Conservation (phyloP, 1,140 invertebrate genomes). For the Planococcus citri region DNA sequence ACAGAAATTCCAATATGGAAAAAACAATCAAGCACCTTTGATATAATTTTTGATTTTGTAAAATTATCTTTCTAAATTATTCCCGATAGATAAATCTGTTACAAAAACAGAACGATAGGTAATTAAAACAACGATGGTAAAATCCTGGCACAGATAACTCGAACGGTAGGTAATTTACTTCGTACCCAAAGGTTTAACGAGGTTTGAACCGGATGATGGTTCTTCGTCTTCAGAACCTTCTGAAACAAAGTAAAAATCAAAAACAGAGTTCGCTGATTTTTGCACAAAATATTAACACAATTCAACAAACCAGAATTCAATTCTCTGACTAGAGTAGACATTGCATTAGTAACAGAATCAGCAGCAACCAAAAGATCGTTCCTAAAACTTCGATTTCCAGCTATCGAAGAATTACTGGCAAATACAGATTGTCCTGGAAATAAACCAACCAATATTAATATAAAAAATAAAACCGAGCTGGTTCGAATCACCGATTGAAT, state of each 20-base stretch:
- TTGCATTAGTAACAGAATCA: slow-evolving; percentile 89
- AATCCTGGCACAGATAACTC: background rate
- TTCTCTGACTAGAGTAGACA: slow-evolving; percentile 89
- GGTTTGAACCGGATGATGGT: background rate
- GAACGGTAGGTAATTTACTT: background rate
- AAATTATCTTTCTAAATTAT: background rate
- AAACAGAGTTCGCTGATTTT: too few relatives aligned
- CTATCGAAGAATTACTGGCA: background rate
- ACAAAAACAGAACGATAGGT: background rate
- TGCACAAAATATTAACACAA: background rate
- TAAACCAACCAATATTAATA: background rate
- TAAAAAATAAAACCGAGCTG: background rate
- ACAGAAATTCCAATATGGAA: background rate
- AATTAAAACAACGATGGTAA: background rate
- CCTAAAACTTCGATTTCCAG: slow-evolving; percentile 48
- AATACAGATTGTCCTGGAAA: background rate
- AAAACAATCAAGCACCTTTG: background rate
- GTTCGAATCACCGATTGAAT: background rate
- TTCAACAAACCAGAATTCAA: slow-evolving; percentile 60
- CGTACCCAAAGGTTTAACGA: slow-evolving; percentile 8
- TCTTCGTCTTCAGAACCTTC: slow-evolving; percentile 8
- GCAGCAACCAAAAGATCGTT: slow-evolving; percentile 82
- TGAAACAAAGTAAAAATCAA: slow-evolving; percentile 5
- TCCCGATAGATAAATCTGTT: background rate
- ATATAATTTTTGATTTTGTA: background rate